phyloP scores from a whole-genome alignment of 2,888 invertebrate species.

The Clitarchus hookeri region DNA sequence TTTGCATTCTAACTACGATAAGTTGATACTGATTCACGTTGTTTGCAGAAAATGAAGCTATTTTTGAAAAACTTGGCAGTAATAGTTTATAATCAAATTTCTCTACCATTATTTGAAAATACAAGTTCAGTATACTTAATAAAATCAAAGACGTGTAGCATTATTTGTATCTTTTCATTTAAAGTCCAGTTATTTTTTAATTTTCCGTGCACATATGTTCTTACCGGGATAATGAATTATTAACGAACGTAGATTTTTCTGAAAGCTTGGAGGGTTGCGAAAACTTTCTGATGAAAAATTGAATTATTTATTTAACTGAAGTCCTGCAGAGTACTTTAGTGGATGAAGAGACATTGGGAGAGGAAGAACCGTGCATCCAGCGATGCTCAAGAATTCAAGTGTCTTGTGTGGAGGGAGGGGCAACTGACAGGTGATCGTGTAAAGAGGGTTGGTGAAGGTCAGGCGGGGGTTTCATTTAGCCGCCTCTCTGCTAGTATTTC shows the following conservation, averaged over 20 bases:
- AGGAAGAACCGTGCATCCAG: not conserved
- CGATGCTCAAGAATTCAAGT: not conserved
- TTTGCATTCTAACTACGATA: no score
- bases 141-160: not conserved
- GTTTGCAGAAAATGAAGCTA: no score
- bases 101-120: not conserved
- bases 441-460: not conserved
- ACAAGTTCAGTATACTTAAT: not conserved
- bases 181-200: not conserved
- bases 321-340: conserved; percentile 1
- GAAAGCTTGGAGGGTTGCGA: not conserved
- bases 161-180: not conserved
- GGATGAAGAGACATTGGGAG: not conserved
- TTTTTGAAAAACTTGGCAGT: no score
- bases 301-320: conserved; percentile 23
- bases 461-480: not conserved
- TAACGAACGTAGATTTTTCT: not conserved
- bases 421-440: not conserved
- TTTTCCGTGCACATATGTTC: not conserved
- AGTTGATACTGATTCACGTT: no score
- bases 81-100: no score
- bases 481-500: no score
- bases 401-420: not conserved
- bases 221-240: not conserved
- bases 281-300: conserved; percentile 22